Evolutionary conservation across 1,140 invertebrate genomes (phyloP), one percentile per base, ranked within the genome.

Genomic region (Temnothorax curvispinosus): DNA sequence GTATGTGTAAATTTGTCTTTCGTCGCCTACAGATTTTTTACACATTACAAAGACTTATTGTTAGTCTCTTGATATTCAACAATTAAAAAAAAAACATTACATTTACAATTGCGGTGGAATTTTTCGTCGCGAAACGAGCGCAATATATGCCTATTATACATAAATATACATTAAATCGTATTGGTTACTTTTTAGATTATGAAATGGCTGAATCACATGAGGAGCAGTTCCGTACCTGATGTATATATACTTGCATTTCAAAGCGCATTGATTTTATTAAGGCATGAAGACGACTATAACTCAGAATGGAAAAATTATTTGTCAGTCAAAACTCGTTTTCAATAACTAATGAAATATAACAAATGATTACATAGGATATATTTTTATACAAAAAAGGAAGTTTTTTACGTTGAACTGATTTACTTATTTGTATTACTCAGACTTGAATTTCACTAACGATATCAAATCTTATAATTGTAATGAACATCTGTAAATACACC

Each of bases 141-240:
- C 6, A 21, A 60, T 72, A 60, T 72, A 47, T 38, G 72, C 32
- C 13, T 58, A 52, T 75, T 13, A n/a, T 60, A 82, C 54, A 50
- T 47, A 72, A 82, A 58, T 60, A 52, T 60, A 75, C 32, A 58
- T 50, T 85, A 21, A 54, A 41, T 82, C 71, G n/a, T 75, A 58
- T 82, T 85, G 62, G 77, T 85, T 85, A 64, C 77, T 85, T 94
- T 94, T 81, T 87, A 96, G 95, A 88, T 95, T 56, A 92, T 95
- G 89, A 95, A 96, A 90, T 96, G 96, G 95, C 88, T 96, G 62
- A 93, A 95, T 92, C 90, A 95, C 71, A 95, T 95, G 92, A 93
- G 92, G 82, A 92, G 78, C 15, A 92, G 74, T 89, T 71, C 71
- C 72, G 41, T 92, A 87, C 67, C 91, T 60, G 72, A 75, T 87